Percentiles rank a stretch among this genome's conserved stretches.
phyloP scores from a whole-genome alignment of 2,797 vertebrate genomes.

The Platyrinchus mystaceus region DNA sequence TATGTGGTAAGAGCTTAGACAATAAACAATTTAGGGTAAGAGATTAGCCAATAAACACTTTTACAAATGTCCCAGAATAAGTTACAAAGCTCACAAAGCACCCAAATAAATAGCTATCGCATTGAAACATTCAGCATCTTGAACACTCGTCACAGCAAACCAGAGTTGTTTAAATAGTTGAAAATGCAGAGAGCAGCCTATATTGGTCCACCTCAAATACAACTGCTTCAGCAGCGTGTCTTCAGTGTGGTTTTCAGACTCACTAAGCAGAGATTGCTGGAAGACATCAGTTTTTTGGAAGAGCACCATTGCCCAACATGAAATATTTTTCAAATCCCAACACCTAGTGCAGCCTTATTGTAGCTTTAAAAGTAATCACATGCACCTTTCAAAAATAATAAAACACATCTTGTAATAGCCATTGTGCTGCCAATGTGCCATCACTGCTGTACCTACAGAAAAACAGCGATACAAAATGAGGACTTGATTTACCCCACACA shows the following conservation, averaged over 20 bases:
- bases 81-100: not conserved
- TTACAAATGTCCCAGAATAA: not conserved
- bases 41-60: not conserved
- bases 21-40: not conserved
- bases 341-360: not conserved
- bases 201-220: not conserved
- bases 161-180: not conserved
- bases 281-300: not conserved
- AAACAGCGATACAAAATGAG: not conserved
- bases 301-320: not conserved
- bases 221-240: not conserved
- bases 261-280: not conserved
- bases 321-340: not conserved
- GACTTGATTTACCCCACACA: not conserved
- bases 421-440: not conserved
- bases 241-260: not conserved
- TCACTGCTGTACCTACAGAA: not conserved
- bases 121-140: not conserved
- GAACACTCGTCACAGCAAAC: not conserved
- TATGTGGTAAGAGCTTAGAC: not conserved
- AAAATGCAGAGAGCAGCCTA: not conserved
- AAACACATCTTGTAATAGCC: not conserved
- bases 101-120: not conserved
- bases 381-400: not conserved
- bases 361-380: not conserved